Base-by-base conservation (phyloP, 1,140 invertebrate genomes). In the Drosophila ercepeae region DNA sequence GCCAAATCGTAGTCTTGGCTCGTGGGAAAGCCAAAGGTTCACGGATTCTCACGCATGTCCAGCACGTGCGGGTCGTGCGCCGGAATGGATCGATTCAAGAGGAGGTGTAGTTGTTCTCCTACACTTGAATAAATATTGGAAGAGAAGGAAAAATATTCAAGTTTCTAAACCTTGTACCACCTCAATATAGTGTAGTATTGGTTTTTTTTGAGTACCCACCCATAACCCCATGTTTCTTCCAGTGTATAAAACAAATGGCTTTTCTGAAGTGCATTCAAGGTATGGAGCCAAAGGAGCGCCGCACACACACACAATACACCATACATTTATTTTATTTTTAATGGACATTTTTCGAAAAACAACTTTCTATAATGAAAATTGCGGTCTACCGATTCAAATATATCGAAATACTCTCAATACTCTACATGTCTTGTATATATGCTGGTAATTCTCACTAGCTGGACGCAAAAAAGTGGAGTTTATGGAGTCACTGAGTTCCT, bases 11-110 rank as follows among this genome's bases (percentile, higher is more conserved):
- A 55, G 51, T 27, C 36, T 23, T 46, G 82, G 82, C 77, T 73
- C 89, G 89, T 91, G 89, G 89, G 89, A 91, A 91, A 90, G 82
- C 67, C 82, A 89, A 79, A 88, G 76, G 77, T 73, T 70, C 72
- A 34, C 39, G 70, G 82, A 82, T 91, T 91, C 89, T 91, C 89
- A 91, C 89, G 86, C 89, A 74, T 75, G 89, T 89, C 83, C 69
- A 49, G 59, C 89, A 91, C 89, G 89, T 91, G 89, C 89, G 73
- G 78, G 78, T 71, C 89, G 89, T 73, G 77, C 75, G 86, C 69
- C 78, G 39, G 45, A 46, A 74, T 54, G 60, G 52, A 77, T 52
- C 64, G 36, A 36, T 52, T 48, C 59, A 45, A 4, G 14, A 32
- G 46, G 58, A 45, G 25, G 7, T 13, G 8, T 21, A 42, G 59